phyloP scores from a whole-genome alignment of 1,140 invertebrate species.

The Kradibia gibbosae region DNA sequence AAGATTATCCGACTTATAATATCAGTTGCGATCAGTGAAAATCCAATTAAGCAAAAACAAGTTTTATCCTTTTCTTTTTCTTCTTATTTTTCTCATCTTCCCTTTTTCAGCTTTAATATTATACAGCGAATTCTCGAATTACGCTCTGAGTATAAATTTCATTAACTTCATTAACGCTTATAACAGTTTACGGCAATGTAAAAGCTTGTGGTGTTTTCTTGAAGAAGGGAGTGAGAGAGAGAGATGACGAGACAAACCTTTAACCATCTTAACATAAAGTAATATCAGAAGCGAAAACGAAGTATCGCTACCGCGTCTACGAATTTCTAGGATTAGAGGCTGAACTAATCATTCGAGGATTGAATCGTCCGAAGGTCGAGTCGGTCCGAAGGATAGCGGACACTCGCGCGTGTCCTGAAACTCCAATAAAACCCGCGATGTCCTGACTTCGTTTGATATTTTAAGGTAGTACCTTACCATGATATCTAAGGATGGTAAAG shows the following conservation, averaged over 20 bases:
- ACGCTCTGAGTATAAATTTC: neutral
- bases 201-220: too few species aligned
- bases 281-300: neutral
- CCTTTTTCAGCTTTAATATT: too few species aligned
- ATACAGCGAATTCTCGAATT: neutral
- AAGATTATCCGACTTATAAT: too few species aligned
- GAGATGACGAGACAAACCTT: neutral
- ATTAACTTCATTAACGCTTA: neutral
- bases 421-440: neutral
- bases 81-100: too few species aligned
- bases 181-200: neutral
- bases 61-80: too few species aligned
- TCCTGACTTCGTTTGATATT: too few species aligned
- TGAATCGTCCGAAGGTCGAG: neutral
- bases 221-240: too few species aligned
- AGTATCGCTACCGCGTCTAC: neutral
- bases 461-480: too few species aligned
- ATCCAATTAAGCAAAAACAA: too few species aligned
- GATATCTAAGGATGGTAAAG: neutral
- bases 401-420: neutral
- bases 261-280: neutral
- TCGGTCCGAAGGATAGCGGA: neutral
- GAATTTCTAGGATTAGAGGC: neutral
- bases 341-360: neutral
- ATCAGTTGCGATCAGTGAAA: too few species aligned